Percentiles rank a stretch among this genome's conserved stretches.
phyloP scores from a whole-genome alignment of 2,797 vertebrate species.

The Platyrinchus mystaceus region DNA sequence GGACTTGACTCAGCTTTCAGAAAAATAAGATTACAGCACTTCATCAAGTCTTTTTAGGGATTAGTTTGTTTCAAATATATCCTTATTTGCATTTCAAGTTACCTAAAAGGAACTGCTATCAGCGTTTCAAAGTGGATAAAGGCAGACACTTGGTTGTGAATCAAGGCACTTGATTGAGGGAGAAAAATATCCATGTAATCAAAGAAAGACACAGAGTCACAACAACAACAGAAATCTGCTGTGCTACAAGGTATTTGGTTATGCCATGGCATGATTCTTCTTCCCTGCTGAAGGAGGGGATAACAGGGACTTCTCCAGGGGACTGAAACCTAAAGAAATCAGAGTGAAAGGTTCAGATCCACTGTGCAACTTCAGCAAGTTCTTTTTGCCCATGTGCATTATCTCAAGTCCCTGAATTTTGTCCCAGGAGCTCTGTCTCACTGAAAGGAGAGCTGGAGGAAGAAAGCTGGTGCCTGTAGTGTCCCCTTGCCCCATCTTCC shows the following conservation, averaged over 20 bases:
- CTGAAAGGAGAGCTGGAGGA: neutral
- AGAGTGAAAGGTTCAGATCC: neutral
- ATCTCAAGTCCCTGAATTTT: neutral
- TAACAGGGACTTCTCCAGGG: neutral
- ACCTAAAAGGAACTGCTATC: conserved; percentile 52
- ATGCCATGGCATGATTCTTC: neutral
- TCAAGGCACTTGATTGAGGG: neutral
- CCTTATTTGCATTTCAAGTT: conserved; percentile 60
- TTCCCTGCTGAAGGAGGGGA: neutral
- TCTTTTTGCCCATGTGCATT: neutral
- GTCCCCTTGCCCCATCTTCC: neutral
- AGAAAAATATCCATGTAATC: neutral
- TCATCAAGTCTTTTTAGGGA: conserved; percentile 56
- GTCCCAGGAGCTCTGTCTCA: neutral
- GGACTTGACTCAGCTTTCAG: conserved; percentile 54
- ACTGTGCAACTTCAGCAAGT: neutral
- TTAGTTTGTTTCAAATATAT: conserved; percentile 59
- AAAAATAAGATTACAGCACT: conserved; percentile 54
- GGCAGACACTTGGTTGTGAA: conserved; percentile 26
- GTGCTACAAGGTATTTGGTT: neutral
- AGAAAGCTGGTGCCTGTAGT: neutral
- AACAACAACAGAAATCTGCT: neutral
- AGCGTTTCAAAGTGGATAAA: conserved; percentile 30
- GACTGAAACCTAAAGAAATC: neutral
- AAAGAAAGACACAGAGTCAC: neutral